Percentiles rank a stretch among this genome's conserved stretches.
Conservation (phyloP, 2,888 invertebrate species). For the Pogonocherus hispidulus region DNA sequence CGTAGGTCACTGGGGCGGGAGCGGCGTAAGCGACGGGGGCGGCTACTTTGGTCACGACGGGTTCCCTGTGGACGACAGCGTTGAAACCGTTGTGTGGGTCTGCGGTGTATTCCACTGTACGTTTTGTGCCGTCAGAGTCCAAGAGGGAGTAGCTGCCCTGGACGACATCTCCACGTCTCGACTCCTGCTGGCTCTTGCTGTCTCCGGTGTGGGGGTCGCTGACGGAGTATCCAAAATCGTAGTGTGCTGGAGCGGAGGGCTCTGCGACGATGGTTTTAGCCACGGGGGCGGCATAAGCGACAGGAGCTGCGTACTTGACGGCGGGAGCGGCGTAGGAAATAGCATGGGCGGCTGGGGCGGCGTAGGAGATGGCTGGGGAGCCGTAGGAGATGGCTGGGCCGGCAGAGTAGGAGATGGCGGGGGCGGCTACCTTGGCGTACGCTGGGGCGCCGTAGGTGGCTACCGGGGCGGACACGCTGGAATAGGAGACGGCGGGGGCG, state of each 20-base stretch:
- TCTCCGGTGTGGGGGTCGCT: conserved; percentile 67
- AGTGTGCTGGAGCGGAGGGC: conserved; percentile 54
- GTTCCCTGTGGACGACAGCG: conserved; percentile 70
- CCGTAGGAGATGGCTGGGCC: conserved; percentile 34
- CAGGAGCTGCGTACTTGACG: conserved; percentile 40
- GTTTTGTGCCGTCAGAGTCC: conserved; percentile 71
- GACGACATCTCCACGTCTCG: conserved; percentile 71
- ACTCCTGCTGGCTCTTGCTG: conserved; percentile 75
- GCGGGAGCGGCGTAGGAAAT: conserved; percentile 41
- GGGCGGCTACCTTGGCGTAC: conserved; percentile 40
- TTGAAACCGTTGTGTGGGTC: conserved; percentile 71
- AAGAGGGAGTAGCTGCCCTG: conserved; percentile 70
- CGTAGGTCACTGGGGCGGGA: conserved; percentile 44
- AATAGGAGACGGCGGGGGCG: conserved; percentile 65
- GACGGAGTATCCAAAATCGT: conserved; percentile 57
- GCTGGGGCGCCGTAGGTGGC: conserved; percentile 47
- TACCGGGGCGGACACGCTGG: conserved; percentile 66
- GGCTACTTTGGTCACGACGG: conserved; percentile 55
- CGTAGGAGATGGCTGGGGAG: conserved; percentile 36
- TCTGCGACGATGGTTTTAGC: conserved; percentile 48
- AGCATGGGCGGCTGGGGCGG: conserved; percentile 47
- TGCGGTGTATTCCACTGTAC: conserved; percentile 71
- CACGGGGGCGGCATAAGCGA: conserved; percentile 52
- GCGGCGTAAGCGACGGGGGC: conserved; percentile 46
- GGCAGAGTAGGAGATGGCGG: conserved; percentile 52